A percentile compares a stretch with the other conserved stretches of the same genome.
Conservation (phyloP, 2,113 vertebrate genomes). For the Silurus asotus region DNA sequence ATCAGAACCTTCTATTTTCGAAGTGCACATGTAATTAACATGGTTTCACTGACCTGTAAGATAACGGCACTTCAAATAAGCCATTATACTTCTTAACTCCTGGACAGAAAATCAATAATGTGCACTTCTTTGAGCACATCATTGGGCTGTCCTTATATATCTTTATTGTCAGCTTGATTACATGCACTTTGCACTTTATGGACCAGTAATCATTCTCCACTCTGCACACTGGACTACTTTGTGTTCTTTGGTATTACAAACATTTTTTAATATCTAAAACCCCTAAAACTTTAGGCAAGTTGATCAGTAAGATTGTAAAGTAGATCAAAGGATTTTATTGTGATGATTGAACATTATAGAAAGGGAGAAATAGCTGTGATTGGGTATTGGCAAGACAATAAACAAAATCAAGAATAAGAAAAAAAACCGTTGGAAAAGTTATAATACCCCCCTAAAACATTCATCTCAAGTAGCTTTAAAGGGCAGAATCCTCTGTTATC, state of each 20-base stretch:
- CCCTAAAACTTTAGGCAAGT: not conserved
- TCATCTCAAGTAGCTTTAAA: not conserved
- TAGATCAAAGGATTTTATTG: not conserved
- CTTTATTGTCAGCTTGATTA: conserved; percentile 5
- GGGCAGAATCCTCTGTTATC: not conserved
- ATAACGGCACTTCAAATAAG: conserved; percentile 27
- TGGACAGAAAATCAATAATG: conserved; percentile 44
- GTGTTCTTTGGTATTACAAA: not conserved
- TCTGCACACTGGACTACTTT: not conserved
- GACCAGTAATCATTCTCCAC: not conserved
- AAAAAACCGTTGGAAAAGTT: not conserved
- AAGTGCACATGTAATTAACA: conserved; percentile 35
- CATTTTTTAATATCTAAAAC: not conserved
- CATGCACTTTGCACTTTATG: conserved; percentile 2
- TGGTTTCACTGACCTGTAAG: conserved; percentile 35
- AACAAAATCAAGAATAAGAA: not conserved
- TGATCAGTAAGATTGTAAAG: not conserved
- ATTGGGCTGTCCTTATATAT: conserved; percentile 18
- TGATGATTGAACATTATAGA: not conserved
- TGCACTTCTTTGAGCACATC: conserved; percentile 8
- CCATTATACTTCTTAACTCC: conserved; percentile 31
- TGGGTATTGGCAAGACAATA: not conserved
- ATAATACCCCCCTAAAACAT: not conserved
- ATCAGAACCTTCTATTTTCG: conserved; percentile 27
- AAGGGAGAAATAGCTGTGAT: not conserved